A percentile compares a stretch with the other conserved stretches of the same genome.
phyloP scores from a whole-genome alignment of 2,113 vertebrate species.

The Hippoglossus stenolepis region DNA sequence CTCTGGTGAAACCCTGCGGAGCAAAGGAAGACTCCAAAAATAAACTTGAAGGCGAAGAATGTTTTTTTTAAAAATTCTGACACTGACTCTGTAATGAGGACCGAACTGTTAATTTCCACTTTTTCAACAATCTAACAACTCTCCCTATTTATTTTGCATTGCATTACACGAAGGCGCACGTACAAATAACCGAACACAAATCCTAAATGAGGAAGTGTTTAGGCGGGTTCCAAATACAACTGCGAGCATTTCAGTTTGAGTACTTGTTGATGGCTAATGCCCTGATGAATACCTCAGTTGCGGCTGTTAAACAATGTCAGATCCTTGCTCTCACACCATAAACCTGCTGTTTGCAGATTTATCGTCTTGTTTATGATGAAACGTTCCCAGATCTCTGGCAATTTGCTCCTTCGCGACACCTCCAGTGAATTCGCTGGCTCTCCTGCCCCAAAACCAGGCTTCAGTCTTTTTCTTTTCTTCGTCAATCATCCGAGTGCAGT shows the following conservation, averaged over 20 bases:
- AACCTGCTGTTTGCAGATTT: slow-evolving; percentile 18
- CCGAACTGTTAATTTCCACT: slow-evolving; percentile 43
- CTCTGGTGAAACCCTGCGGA: neutral
- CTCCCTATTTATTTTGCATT: slow-evolving; percentile 44
- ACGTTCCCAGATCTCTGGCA: too few relatives aligned
- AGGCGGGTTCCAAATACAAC: slow-evolving; percentile 24
- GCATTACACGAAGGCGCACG: slow-evolving; percentile 30
- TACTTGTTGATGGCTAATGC: slow-evolving; percentile 53
- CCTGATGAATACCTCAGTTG: slow-evolving; percentile 22
- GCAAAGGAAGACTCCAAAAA: neutral
- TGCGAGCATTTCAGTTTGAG: slow-evolving; percentile 42
- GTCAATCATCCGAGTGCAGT: too few relatives aligned
- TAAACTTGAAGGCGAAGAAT: neutral
- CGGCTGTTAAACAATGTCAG: slow-evolving; percentile 25
- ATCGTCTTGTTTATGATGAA: neutral
- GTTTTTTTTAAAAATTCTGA: slow-evolving; percentile 23
- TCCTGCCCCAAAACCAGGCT: too few relatives aligned
- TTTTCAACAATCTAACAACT: slow-evolving; percentile 42
- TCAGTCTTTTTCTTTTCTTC: too few relatives aligned
- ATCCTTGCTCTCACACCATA: slow-evolving; percentile 8
- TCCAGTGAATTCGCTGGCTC: too few relatives aligned
- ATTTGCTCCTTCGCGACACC: too few relatives aligned
- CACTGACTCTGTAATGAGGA: slow-evolving; percentile 56
- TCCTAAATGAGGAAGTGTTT: slow-evolving; percentile 53
- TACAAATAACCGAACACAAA: slow-evolving; percentile 34